These are phyloP conservation scores for Cyanoramphus novaezelandiae DNA, from an alignment of 2,113 vertebrate genomes.

Conservation along the genomic window DNA sequence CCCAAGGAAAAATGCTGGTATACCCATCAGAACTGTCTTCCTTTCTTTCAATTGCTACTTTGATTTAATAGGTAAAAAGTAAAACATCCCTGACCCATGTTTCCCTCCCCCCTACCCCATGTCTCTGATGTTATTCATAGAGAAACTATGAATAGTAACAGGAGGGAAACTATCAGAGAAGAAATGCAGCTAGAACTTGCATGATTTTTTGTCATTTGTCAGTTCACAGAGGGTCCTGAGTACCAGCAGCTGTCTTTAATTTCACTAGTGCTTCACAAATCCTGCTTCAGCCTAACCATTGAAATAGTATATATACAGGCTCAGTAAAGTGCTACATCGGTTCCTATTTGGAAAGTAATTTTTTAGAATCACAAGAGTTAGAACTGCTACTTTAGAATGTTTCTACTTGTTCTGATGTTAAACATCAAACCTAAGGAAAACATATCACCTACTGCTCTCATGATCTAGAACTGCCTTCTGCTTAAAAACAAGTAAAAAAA, in stretches of 20 bases:
- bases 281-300: neutral
- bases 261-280: neutral
- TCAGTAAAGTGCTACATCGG: neutral
- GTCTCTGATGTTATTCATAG: neutral
- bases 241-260: neutral
- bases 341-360: neutral
- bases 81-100: neutral
- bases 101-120: neutral
- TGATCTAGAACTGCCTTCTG: neutral
- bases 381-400: neutral
- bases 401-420: neutral
- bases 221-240: neutral
- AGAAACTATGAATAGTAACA: neutral
- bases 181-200: neutral
- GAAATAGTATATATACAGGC: neutral
- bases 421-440: neutral
- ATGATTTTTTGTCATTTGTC: neutral
- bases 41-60: neutral
- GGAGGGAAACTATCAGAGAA: neutral
- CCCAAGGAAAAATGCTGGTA: neutral
- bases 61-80: neutral
- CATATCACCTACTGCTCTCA: rapidly evolving
- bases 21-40: neutral
- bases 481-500: neutral
- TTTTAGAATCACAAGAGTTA: neutral